Percentiles rank a stretch among this genome's conserved stretches.
Evolutionary conservation across 2,113 vertebrate genomes (phyloP).

Genomic region (Tonatia bakeri): DNA sequence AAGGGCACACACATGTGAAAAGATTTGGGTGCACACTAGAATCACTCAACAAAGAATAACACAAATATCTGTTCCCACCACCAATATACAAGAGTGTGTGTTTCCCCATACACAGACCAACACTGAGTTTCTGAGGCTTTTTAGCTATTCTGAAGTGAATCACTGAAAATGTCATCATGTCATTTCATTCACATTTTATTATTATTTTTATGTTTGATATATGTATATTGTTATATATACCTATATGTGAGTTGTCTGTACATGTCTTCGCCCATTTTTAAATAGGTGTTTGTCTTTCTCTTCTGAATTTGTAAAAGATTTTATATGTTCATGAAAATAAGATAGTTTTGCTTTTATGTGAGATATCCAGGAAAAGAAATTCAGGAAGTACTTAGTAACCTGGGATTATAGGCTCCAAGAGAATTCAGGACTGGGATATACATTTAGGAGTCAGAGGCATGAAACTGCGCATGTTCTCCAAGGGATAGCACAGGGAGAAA

Average conservation of each 20-base stretch:
- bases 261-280: neutral
- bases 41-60: neutral
- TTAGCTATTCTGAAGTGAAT: neutral
- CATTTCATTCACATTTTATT: conserved; percentile 9
- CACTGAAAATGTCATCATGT: neutral
- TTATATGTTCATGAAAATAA: neutral
- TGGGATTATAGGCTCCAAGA: neutral
- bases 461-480: conserved; percentile 29
- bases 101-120: neutral
- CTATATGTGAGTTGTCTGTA: neutral
- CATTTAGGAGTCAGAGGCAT: conserved; percentile 22
- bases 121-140: conserved; percentile 9
- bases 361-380: conserved; percentile 23
- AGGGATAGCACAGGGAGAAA: neutral
- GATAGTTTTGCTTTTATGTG: conserved; percentile 27
- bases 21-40: neutral
- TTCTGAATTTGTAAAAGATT: conserved; percentile 18
- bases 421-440: conserved; percentile 20
- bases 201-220: neutral
- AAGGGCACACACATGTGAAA: neutral
- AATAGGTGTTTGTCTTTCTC: neutral
- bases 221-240: neutral
- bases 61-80: neutral
- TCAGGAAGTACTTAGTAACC: conserved; percentile 25
- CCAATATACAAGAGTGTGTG: neutral